Evolutionary conservation across 2,888 invertebrate genomes (phyloP), one percentile per base, ranked within the genome.

Genomic region (Trissolcus brochymenae): DNA sequence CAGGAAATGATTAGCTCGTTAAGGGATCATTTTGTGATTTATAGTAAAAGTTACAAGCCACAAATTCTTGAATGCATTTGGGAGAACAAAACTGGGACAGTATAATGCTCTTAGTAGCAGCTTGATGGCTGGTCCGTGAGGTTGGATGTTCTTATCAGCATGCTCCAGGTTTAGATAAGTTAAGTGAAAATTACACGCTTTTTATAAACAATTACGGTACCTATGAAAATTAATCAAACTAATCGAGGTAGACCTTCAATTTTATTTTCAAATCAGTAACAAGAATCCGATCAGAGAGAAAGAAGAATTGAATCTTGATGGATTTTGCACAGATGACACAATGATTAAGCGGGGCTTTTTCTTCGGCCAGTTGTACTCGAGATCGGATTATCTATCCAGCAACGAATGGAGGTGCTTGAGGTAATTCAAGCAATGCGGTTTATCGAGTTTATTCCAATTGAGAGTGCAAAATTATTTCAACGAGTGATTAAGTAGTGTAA

Each of bases 361-460:
- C 29, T 29, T 7, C 29, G 4, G 4, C 19, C 19, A 4, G 29
- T 29, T 29, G 43, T 66, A 60, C 72, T 51, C 4, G 57, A 46
- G 65, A 74, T 73, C 56, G 61, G 61, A 73, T 73, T 66, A 50
- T 54, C 65, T 60, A 55, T 66, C 66, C 74, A 35, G 62, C 40
- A 59, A 67, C 67, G 67, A 74, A 57, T 62, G 53, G 67, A 62
- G 62, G 67, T 74, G 67, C 73, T 67, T 40, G 73, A 74, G 62
- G 73, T 74, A 74, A 67, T 74, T 74, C 67, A 53, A 57, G 67
- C 67, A 55, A 68, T 68, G 64, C 54, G 46, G 54, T 75, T 75
- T 68, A 75, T 75, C 53, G 59, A 75, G 64, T 75, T 75, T 64
- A 64, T 75, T 64, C 29, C 75, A 75, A 75, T 68, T 75, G 64